Evolutionary conservation across 1,140 invertebrate species (phyloP), one percentile per base, ranked within the genome.

Genomic region (Drosophila tristis): DNA sequence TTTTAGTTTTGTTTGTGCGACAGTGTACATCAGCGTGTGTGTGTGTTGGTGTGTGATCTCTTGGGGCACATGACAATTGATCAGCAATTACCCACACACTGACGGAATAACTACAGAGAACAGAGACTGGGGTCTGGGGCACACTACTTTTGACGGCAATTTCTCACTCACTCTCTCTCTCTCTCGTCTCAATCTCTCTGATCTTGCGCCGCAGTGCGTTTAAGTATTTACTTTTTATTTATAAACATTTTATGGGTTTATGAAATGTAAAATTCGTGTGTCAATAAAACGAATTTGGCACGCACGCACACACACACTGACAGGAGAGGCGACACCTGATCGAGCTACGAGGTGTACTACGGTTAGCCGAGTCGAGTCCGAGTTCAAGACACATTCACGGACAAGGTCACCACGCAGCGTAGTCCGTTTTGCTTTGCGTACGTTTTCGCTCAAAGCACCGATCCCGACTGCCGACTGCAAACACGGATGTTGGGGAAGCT

Each of bases 211-310:
- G 11, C 35, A 39, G 43, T 80, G 59, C 26, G 54, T 76, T 84
- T 6, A 77, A 80, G 70, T 80, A 81, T 86, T 85, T 85, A 86
- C 81, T 85, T 73, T 85, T 86, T 85, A 85, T 85, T 85, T 85
- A 86, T 85, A 86, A 85, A 80, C 67, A 86, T 77, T 86, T 77
- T 80, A 73, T 68, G 74, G 67, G 50, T 65, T 80, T 77, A 80
- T 68, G 73, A 80, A 80, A 64, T 85, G 81, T 80, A 73, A 85
- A 76, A 75, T 70, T 62, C 75, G 61, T 71, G 71, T 76, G 72
- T 67, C 54, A 76, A 74, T 68, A 82, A 78, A 77, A 75, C 49
- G 55, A 77, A 44, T 58, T 76, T 56, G 54, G 73, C 65, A 74
- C 25, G 49, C 66, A 81, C 48, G 8, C 23, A 29, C 5, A 29